phyloP scores from a whole-genome alignment of 1,140 invertebrate genomes.

The Parasteatoda tepidariorum region DNA sequence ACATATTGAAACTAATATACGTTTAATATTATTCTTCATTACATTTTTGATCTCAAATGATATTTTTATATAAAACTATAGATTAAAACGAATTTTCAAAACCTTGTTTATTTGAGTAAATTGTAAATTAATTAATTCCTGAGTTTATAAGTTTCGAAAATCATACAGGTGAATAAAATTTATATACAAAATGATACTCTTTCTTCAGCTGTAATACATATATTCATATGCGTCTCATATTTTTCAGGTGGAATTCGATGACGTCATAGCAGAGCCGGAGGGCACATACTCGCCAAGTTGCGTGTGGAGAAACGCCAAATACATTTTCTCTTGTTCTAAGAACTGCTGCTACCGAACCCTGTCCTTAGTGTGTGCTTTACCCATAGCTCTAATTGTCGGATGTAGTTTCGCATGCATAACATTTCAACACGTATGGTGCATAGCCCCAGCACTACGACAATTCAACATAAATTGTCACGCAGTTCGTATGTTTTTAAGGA shows the following conservation, averaged over 20 bases:
- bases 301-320: conserved; percentile 78
- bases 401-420: conserved; percentile 80
- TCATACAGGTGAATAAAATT: too few species aligned
- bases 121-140: too few species aligned
- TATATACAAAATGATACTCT: too few species aligned
- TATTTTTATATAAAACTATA: too few species aligned
- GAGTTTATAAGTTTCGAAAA: too few species aligned
- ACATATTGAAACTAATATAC: too few species aligned
- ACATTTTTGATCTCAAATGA: too few species aligned
- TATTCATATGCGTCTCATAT: too few species aligned
- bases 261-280: conserved; percentile 82
- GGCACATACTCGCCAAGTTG: conserved; percentile 79
- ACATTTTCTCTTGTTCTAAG: conserved; percentile 77
- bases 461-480: conserved; percentile 73
- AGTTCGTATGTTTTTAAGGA: conserved; percentile 72
- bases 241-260: conserved; percentile 81
- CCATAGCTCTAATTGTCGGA: conserved; percentile 77
- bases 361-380: conserved; percentile 76
- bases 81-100: too few species aligned
- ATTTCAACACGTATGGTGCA: conserved; percentile 82
- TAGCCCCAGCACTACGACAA: conserved; percentile 74
- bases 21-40: too few species aligned
- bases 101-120: too few species aligned
- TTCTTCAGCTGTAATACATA: too few species aligned
- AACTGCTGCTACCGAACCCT: conserved; percentile 79